Evolutionary conservation across 2,888 invertebrate genomes (phyloP).

Genomic region (Tanypteryx hageni): DNA sequence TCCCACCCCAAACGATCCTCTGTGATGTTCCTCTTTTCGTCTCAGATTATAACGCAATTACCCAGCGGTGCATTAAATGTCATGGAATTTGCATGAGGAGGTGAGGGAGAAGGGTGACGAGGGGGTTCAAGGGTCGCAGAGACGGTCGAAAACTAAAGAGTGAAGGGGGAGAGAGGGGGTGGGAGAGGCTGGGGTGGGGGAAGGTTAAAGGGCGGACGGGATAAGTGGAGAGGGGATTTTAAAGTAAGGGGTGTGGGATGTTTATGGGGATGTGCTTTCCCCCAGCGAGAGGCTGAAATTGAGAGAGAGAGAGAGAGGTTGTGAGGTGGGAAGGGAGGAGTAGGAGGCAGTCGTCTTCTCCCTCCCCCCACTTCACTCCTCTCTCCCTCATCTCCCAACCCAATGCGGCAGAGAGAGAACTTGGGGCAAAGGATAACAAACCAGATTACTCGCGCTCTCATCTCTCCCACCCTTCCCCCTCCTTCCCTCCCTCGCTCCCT

Average conservation of each 20-base stretch:
- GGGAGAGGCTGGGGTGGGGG: neutral
- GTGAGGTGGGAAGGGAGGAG: neutral
- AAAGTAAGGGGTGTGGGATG: neutral
- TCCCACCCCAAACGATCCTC: slow-evolving; percentile 22
- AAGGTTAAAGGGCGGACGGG: neutral
- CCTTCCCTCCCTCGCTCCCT: neutral
- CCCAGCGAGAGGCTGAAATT: slow-evolving; percentile 5
- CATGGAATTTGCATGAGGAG: slow-evolving; percentile 64
- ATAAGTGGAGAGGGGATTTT: neutral
- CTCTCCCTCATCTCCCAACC: neutral
- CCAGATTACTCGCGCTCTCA: slow-evolving; percentile 27
- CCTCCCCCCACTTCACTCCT: neutral
- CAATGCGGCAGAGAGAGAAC: neutral
- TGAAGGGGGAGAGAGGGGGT: neutral
- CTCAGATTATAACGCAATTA: slow-evolving; percentile 64
- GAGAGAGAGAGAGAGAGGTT: neutral
- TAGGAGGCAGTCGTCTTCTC: neutral
- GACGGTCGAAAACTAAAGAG: slow-evolving; percentile 9
- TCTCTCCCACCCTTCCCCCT: no score
- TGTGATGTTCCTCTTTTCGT: slow-evolving; percentile 63
- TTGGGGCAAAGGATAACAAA: slow-evolving; percentile 49
- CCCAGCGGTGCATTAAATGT: slow-evolving; percentile 63
- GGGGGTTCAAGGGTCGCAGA: neutral
- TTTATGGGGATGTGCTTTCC: slow-evolving; percentile 34
- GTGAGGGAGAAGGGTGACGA: neutral